Evolutionary conservation across 2,797 vertebrate genomes (phyloP), one percentile per base, ranked within the genome.

Genomic region (Coregonus suidteri): DNA sequence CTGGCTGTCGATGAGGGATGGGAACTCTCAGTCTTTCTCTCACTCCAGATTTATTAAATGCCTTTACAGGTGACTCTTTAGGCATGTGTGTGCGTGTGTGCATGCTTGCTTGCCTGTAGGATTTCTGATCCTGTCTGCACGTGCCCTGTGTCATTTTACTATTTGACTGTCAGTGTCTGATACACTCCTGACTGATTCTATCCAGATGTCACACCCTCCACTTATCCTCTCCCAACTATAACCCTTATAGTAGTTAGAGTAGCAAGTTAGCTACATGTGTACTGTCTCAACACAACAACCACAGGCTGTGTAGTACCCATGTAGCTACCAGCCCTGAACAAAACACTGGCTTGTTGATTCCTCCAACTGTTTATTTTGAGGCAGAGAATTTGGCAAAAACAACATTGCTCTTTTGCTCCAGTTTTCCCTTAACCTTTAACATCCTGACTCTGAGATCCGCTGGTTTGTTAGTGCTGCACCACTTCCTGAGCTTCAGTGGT

Each of bases 401-500:
- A 74, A 76, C 9, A 30, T 53, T 20, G 54, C 41, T 54, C 70
- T 77, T 81, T 87, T 80, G 76, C 79, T 86, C 30, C 74, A 62
- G 77, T n/a, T 83, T 37, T 47, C 81, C 79, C 83, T 77, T 82
- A 78, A 88, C 83, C 80, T 87, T 77, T 77, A 80, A 79, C 51
- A 70, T 34, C 2, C 78, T 0, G 13, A 20, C 41, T 47, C 41
- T 47, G 41, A 47, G 67, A 79, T 83, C 51, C 11, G 14, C 0
- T 64, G 67, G 75, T 83, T 79, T 90, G 66, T 86, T 86, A 83
- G 65, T 25, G 72, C 71, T 76, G 62, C 20, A 15, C 6, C 78
- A 72, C 70, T 86, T 82, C 75, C 85, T 88, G 74, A 77, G 37
- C 77, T 83, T 59, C 59, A 64, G 52, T 47, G 37, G 35, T 67